Evolutionary conservation across 2,888 invertebrate genomes (phyloP), one percentile per base, ranked within the genome.

Genomic region (Panorpa germanica): DNA sequence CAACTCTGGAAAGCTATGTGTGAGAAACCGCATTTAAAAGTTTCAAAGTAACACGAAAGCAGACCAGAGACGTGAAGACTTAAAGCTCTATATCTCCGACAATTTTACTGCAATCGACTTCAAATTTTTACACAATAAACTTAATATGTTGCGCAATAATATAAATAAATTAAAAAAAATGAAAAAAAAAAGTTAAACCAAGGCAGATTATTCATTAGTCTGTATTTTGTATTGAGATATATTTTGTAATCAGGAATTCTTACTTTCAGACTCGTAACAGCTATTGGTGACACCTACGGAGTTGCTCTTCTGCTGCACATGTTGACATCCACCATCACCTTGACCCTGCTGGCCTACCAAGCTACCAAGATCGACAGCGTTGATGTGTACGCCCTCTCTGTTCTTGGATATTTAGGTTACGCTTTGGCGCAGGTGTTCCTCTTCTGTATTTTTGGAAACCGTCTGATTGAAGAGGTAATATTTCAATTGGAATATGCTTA

Each of bases 391-490:
- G 75, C 81, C 2, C 70, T 76, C 32, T 72, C 76, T 34, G 76
- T 76, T 1, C 51, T 83, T 30, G 83, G 83, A 1, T 85, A 83
- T 45, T 53, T 85, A 34, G 49, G 72, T 34, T 85, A 83, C 50
- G 70, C 82, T 0, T 55, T 85, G 28, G 81, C 74, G 0, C 83
- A 85, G 57, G 82, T 85, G 30, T 85, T 83, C 45, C 68, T 80
- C 39, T 83, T 83, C 55, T 83, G 83, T 48, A 78, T 83, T 40
- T 82, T 78, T 42, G 85, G 85, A 11, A 85, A 85, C 47, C 63
- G 78, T 29, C 62, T 85, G 12, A 83, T 83, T 48, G 83, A 85
- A 59, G 83, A 83, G 70, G 82, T 81, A 48, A 10, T 19, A 5
- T 14, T 24, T 31, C 16, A n/a, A n/a, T n/a, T n/a, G n/a, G n/a